Evolutionary conservation across 2,113 vertebrate genomes (phyloP).

Genomic region (Seriola aureovittata): DNA sequence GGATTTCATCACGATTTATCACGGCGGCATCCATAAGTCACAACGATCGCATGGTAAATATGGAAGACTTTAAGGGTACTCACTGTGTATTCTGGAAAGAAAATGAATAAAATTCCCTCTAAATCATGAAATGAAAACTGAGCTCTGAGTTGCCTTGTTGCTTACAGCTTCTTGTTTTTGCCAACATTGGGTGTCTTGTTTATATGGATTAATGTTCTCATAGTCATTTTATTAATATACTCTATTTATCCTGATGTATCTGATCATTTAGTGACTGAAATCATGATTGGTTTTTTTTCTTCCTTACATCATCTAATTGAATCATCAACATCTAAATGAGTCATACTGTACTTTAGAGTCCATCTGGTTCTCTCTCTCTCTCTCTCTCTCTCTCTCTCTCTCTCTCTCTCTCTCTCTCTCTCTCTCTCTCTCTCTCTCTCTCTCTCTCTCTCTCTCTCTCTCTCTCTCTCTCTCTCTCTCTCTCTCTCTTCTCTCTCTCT

Average conservation of each 20-base stretch:
- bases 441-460: constrained; percentile 24
- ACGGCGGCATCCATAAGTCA: too few species aligned
- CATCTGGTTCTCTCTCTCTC: constrained; percentile 47
- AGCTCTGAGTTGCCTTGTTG: too few species aligned
- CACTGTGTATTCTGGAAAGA: too few species aligned
- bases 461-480: not conserved
- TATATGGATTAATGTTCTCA: not conserved
- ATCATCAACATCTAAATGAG: too few species aligned
- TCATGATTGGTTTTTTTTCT: not conserved
- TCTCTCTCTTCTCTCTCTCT: constrained; percentile 28
- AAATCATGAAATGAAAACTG: too few species aligned
- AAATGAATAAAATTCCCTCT: too few species aligned
- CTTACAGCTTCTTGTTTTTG: too few species aligned
- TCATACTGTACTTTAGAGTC: not conserved
- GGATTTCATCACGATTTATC: too few species aligned
- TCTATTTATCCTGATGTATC: not conserved
- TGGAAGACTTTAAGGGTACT: too few species aligned
- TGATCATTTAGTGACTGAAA: not conserved
- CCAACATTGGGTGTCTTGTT: not conserved
- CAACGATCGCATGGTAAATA: too few species aligned
- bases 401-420: not conserved
- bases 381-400: too few species aligned
- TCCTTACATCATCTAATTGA: constrained; percentile 18
- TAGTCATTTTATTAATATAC: not conserved
- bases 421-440: constrained; percentile 22